These are phyloP conservation scores for Diaprepes abbreviatus DNA, from an alignment of 2,888 invertebrate species.

Conservation along the genomic window DNA sequence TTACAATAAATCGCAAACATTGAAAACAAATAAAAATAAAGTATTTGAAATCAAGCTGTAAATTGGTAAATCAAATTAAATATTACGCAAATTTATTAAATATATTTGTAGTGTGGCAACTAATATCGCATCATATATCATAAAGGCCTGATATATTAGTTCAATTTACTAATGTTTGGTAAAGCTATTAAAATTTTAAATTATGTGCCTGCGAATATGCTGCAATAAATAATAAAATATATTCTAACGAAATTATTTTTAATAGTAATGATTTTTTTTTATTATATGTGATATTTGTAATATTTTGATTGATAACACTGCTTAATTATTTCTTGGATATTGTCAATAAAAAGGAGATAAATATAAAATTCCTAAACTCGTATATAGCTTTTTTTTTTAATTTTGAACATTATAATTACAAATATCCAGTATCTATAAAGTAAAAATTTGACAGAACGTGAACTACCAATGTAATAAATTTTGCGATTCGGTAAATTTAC, in stretches of 20 bases:
- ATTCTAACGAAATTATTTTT: neutral
- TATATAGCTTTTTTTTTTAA: too few species aligned
- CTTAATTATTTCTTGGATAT: too few species aligned
- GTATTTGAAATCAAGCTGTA: neutral
- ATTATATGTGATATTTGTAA: neutral
- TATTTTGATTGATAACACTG: neutral
- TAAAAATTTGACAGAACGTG: too few species aligned
- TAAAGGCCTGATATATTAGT: neutral
- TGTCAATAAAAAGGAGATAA: too few species aligned
- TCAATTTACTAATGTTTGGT: slow-evolving; percentile 10
- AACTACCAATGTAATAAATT: too few species aligned
- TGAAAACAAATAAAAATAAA: too few species aligned
- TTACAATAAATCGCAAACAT: too few species aligned
- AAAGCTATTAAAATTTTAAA: neutral
- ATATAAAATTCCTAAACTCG: too few species aligned
- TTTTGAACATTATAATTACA: too few species aligned
- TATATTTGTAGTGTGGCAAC: slow-evolving; percentile 1
- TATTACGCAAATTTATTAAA: neutral
- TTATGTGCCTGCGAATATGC: neutral
- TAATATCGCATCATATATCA: slow-evolving; percentile 7
- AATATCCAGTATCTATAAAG: too few species aligned
- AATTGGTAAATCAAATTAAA: slow-evolving; percentile 5
- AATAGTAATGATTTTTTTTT: neutral
- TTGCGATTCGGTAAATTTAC: too few species aligned
- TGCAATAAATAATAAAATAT: slow-evolving; percentile 4